Conservation (phyloP, 2,888 invertebrate genomes). For the Vandiemenella viatica region DNA sequence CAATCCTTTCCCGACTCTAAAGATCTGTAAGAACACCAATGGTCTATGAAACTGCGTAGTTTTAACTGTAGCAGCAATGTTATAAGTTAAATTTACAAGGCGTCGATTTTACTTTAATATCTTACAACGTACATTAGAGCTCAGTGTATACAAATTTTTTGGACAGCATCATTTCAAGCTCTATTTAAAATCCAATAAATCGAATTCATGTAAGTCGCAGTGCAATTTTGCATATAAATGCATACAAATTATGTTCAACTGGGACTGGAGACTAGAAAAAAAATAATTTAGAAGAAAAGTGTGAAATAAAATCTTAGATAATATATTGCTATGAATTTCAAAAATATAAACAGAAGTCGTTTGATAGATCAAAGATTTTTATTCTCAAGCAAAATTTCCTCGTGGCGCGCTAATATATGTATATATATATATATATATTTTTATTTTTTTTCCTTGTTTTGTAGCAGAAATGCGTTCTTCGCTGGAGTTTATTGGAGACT, state of each 20-base stretch:
- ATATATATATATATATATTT: no score
- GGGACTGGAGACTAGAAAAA: background rate
- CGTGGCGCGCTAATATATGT: background rate
- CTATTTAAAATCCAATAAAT: no score
- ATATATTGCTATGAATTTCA: background rate
- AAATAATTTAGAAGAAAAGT: background rate
- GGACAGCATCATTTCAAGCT: no score
- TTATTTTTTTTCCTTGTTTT: background rate
- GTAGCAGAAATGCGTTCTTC: background rate
- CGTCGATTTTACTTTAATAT: no score
- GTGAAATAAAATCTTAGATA: background rate
- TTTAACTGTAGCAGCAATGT: no score
- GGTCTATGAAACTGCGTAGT: no score
- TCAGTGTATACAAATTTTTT: no score
- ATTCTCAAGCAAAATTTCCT: background rate
- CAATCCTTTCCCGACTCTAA: no score
- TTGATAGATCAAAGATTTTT: background rate
- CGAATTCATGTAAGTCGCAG: background rate
- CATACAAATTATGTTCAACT: no score
- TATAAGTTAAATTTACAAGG: no score
- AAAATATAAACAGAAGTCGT: background rate
- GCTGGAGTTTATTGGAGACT: background rate
- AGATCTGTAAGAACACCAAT: no score
- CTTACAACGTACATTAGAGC: no score
- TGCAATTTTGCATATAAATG: background rate